Conservation (phyloP, 2,113 vertebrate species). For the Etheostoma cragini region DNA sequence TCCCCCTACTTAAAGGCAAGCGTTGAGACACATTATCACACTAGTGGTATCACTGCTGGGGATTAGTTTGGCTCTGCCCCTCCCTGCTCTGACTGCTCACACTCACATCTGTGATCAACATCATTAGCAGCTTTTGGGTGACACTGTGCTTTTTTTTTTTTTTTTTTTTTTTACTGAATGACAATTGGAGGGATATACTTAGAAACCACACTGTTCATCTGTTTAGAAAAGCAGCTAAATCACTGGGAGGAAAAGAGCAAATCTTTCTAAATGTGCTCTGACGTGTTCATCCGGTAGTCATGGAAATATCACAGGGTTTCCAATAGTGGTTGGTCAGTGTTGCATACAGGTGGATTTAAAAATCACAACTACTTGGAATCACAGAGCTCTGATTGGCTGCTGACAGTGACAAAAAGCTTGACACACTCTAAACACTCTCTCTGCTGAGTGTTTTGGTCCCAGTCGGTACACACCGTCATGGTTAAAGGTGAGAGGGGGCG, state of each 20-base stretch:
- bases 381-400: not conserved
- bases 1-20: not conserved
- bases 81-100: not conserved
- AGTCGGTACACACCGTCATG: not conserved
- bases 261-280: too few species aligned
- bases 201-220: not conserved
- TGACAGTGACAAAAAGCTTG: too few species aligned
- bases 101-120: too few species aligned
- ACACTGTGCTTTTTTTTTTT: not conserved
- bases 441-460: not conserved
- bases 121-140: not conserved
- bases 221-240: not conserved
- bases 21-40: not conserved
- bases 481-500: conserved; percentile 4
- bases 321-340: not conserved
- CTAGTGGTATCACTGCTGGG: not conserved
- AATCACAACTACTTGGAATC: not conserved
- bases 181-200: not conserved
- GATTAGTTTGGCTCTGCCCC: not conserved
- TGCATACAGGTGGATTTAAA: not conserved
- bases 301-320: too few species aligned
- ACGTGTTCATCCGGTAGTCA: too few species aligned
- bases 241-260: too few species aligned
- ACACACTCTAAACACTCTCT: not conserved
- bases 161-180: too few species aligned